phyloP scores from a whole-genome alignment of 2,113 vertebrate genomes.

The Paradisaea rubra region DNA sequence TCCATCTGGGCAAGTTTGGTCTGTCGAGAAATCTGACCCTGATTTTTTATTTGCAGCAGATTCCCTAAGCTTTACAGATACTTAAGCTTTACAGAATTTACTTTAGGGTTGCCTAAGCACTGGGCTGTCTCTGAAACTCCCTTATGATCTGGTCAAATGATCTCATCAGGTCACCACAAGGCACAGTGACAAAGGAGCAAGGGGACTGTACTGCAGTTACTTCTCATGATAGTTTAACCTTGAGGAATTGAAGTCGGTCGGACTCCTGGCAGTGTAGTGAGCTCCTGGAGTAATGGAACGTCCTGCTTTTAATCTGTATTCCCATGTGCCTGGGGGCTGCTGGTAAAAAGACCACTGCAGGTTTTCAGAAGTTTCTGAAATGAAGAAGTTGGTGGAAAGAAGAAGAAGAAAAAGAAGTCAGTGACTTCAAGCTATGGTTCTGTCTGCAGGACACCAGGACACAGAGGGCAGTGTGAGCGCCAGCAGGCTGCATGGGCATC shows the following conservation, averaged over 20 bases:
- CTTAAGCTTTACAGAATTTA: neutral
- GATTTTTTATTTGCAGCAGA: neutral
- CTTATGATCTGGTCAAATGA: neutral
- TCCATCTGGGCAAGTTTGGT: neutral
- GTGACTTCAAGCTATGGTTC: neutral
- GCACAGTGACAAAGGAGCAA: neutral
- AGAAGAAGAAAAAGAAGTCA: neutral
- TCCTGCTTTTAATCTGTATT: neutral
- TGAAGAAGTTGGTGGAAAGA: neutral
- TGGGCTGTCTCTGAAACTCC: neutral
- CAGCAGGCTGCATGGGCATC: neutral
- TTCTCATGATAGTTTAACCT: neutral
- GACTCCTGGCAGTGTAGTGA: neutral
- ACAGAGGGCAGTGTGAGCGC: neutral
- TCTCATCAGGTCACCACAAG: neutral
- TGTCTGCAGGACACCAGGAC: neutral
- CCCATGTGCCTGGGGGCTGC: neutral
- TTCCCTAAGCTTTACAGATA: no score
- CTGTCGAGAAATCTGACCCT: neutral
- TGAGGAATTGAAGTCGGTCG: neutral
- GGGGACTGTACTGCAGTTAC: neutral
- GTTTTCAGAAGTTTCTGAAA: neutral
- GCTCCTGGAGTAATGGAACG: neutral
- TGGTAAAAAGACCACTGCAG: neutral
- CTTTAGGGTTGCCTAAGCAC: neutral